These are phyloP conservation scores for Nothocercus julius DNA, from an alignment of 2,113 vertebrate genomes.

Conservation along the genomic window DNA sequence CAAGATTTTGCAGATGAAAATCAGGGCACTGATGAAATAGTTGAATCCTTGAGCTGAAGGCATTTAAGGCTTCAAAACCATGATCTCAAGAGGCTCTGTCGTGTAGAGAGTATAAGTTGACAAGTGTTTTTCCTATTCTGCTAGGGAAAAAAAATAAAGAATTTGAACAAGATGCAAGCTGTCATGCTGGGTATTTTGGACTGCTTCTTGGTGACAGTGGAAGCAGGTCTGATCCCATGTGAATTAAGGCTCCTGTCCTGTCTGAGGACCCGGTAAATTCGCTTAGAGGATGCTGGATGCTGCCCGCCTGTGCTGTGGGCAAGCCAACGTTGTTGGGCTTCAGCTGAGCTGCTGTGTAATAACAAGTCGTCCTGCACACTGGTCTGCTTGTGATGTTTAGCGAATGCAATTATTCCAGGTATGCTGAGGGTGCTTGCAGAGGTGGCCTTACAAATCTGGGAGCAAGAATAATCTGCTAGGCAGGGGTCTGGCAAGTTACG, in stretches of 20 bases:
- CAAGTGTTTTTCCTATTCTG: not conserved
- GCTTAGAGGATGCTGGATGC: not conserved
- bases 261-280: not conserved
- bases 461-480: slow-evolving; percentile 26
- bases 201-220: not conserved
- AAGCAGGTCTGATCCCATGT: not conserved
- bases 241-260: not conserved
- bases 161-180: not conserved
- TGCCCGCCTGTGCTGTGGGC: not conserved
- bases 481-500: not conserved
- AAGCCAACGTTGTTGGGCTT: not conserved
- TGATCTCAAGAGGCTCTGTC: not conserved
- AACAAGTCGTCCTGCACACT: not conserved
- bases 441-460: not conserved
- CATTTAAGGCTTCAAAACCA: not conserved
- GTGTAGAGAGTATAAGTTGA: not conserved
- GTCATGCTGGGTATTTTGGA: not conserved
- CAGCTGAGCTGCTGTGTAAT: slow-evolving; percentile 10
- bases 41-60: not conserved
- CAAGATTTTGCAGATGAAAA: not conserved
- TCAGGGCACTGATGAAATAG: not conserved
- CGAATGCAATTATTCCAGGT: slow-evolving; percentile 12
- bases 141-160: not conserved
- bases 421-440: slow-evolving; percentile 11
- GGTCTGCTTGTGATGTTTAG: not conserved